Percentiles rank a stretch among this genome's conserved stretches.
phyloP scores from a whole-genome alignment of 2,888 invertebrate genomes.

The Phortica magna region DNA sequence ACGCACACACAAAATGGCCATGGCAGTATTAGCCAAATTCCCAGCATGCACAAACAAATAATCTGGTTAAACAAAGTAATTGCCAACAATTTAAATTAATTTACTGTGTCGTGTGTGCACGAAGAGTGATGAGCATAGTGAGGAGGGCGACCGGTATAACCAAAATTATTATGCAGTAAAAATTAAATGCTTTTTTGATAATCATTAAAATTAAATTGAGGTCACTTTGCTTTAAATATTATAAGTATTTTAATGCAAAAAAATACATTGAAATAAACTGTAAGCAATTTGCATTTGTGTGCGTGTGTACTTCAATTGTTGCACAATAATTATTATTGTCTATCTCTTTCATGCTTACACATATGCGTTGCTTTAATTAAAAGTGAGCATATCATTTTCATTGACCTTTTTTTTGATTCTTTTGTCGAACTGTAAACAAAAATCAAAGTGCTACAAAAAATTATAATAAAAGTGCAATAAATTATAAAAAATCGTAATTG shows the following conservation, averaged over 20 bases:
- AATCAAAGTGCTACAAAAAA: not conserved
- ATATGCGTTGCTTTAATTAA: constrained; percentile 9
- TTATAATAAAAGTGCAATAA: not conserved
- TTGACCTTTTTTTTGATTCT: constrained; percentile 10
- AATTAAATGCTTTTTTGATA: constrained; percentile 21
- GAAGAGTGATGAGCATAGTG: no score
- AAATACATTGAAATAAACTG: not conserved
- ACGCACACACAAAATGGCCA: not conserved
- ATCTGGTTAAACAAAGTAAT: constrained; percentile 25
- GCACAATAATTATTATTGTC: not conserved
- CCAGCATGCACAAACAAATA: not conserved
- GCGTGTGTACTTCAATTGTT: constrained; percentile 1
- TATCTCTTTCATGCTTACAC: not conserved
- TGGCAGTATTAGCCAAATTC: not conserved
- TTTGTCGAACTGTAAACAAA: not conserved
- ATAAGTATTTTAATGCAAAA: not conserved
- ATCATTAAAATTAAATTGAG: constrained; percentile 19
- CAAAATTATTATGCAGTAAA: not conserved
- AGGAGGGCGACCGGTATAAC: not conserved
- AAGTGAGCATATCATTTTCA: not conserved
- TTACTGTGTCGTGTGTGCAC: not conserved
- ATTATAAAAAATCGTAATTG: not conserved
- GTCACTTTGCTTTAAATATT: not conserved
- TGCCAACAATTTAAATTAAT: constrained; percentile 27
- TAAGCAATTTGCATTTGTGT: not conserved